phyloP scores from a whole-genome alignment of 2,113 vertebrate genomes.

The Vombatus ursinus region DNA sequence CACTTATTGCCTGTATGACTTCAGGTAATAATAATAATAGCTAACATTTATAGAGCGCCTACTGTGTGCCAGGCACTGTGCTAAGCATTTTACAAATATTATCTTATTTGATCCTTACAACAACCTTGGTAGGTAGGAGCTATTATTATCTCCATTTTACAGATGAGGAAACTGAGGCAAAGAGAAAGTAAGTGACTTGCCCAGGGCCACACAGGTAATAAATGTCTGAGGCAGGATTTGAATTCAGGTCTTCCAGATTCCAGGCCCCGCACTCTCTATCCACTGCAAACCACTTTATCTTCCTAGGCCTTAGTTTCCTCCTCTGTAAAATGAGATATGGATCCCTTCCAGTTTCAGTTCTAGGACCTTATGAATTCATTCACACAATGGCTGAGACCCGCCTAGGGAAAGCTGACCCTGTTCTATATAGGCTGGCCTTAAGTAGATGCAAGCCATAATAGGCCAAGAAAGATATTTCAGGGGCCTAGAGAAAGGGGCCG shows the following conservation, averaged over 20 bases:
- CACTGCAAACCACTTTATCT: neutral
- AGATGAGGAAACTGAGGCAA: too few relatives aligned
- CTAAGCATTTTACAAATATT: neutral
- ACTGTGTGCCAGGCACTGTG: rapidly evolving
- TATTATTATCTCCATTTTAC: neutral
- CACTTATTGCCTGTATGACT: neutral
- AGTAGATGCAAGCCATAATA: neutral
- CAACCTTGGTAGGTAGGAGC: rapidly evolving
- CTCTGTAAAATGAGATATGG: neutral
- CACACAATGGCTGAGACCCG: neutral
- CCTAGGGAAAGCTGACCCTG: neutral
- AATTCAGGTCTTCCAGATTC: neutral
- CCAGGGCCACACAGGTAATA: neutral
- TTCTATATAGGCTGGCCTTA: neutral
- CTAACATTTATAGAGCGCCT: too few relatives aligned
- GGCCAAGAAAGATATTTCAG: neutral
- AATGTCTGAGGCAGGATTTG: neutral
- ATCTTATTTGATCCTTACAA: neutral
- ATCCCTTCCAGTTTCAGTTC: neutral
- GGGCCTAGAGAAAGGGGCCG: too few relatives aligned
- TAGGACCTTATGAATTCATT: neutral
- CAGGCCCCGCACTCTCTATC: neutral
- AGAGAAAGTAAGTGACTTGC: neutral
- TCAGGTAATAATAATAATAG: neutral
- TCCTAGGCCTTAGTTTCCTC: neutral